phyloP scores from a whole-genome alignment of 2,113 vertebrate genomes.

The Manacus vitellinus region DNA sequence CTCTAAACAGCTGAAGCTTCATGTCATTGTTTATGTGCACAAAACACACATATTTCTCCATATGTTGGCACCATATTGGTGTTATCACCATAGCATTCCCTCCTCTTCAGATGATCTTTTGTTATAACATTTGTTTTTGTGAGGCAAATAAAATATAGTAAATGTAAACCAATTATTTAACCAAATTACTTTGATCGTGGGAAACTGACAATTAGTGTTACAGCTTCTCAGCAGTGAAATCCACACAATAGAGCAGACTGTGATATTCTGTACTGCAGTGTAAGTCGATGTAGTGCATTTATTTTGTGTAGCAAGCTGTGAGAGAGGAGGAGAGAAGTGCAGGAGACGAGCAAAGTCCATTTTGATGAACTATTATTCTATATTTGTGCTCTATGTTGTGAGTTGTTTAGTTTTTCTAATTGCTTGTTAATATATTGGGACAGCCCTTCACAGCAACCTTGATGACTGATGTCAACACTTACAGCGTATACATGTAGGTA shows the following conservation, averaged over 20 bases:
- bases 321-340: not conserved
- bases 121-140: conserved; percentile 54
- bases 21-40: conserved; percentile 24
- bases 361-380: not conserved
- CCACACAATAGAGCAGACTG: conserved; percentile 46
- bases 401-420: conserved; percentile 79
- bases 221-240: conserved; percentile 64
- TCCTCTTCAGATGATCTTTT: conserved; percentile 59
- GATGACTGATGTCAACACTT: conserved; percentile 56
- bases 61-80: conserved; percentile 61
- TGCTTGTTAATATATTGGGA: conserved; percentile 79
- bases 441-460: conserved; percentile 73
- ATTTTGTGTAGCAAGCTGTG: conserved; percentile 44
- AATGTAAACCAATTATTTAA: conserved; percentile 72
- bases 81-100: conserved; percentile 44
- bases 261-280: conserved; percentile 7
- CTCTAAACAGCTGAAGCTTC: conserved; percentile 25
- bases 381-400: not conserved
- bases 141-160: conserved; percentile 67
- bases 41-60: conserved; percentile 40
- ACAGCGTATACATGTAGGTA: conserved; percentile 36
- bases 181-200: conserved; percentile 70
- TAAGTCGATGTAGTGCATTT: conserved; percentile 25
- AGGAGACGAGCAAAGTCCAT: not conserved
- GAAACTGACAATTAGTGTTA: conserved; percentile 69